phyloP scores from a whole-genome alignment of 2,797 vertebrate species.

The Melanitta fusca region DNA sequence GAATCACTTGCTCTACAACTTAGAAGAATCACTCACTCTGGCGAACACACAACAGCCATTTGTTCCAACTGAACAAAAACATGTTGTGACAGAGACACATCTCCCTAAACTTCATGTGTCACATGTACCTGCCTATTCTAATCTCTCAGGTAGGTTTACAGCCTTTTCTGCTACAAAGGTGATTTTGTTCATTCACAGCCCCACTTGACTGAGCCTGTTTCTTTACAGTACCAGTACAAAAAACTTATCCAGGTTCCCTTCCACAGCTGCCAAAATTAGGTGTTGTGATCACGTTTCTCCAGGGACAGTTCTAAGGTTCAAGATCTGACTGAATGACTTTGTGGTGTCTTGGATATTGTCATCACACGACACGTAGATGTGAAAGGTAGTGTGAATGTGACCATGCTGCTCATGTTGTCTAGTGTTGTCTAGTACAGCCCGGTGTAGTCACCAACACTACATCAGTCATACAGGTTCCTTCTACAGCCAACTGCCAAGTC shows the following conservation, averaged over 20 bases:
- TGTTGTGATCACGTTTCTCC: not conserved
- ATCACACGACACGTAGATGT: accelerated
- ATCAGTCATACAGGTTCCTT: not conserved
- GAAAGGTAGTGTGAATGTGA: not conserved
- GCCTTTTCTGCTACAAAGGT: not conserved
- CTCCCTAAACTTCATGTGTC: not conserved
- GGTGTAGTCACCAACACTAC: not conserved
- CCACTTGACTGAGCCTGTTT: not conserved
- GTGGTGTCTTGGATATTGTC: not conserved
- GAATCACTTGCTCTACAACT: not conserved
- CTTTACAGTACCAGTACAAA: not conserved
- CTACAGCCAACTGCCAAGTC: not conserved
- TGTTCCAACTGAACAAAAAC: not conserved
- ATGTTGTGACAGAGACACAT: not conserved
- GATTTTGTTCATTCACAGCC: not conserved
- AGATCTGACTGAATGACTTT: not conserved
- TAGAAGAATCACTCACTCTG: not conserved
- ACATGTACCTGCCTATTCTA: not conserved
- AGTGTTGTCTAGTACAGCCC: not conserved
- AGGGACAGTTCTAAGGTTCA: not conserved
- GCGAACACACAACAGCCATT: not conserved
- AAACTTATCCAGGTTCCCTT: not conserved
- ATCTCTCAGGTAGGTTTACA: not conserved
- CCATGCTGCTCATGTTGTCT: not conserved
- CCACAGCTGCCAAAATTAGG: not conserved